Base-by-base conservation (phyloP, 1,140 invertebrate species). In the Cotesia typhae region DNA sequence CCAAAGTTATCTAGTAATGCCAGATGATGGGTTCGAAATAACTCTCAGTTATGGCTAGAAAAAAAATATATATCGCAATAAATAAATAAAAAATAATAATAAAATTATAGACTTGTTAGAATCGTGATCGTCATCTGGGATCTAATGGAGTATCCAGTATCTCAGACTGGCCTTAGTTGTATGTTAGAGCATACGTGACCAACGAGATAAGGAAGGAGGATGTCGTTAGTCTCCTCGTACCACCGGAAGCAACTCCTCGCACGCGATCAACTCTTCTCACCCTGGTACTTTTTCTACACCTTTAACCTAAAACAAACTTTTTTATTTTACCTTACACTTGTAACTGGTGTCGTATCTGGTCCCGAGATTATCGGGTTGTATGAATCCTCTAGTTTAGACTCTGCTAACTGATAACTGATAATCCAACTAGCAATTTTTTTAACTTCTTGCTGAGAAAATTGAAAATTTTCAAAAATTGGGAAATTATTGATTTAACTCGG, bases 131-230 rank as follows among this genome's bases (percentile, higher is more conserved):
- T 55, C 55, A 67, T 52, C 47, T 67, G 65, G 65, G 28, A 67
- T 67, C 55, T 47, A 67, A 67, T 57, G 47, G 47, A 47, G 51
- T 53, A 28, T 28, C 28, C 28, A 28, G 28, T 28, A 28, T 9
- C 47, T 51, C 47, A 51, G 47, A n/a, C 47, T 28, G 28, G 28
- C 28, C 28, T 28, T 28, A 28, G 28, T 28, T 28, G 28, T 28
- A 6, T 47, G 10, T 47, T 47, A 47, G 6, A 47, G 41, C 10
- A 47, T 86, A 85, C 83, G 83, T 85, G 84, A 85, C 84, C 80
- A 74, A 83, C 76, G 77, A 85, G 84, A 85, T 85, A 86, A 84
- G 83, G 79, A 75, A 72, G 80, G 78, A 81, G 80, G 82, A 84
- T 78, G 80, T 85, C 85, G 83, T 86, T 85, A 86, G 83, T 84